phyloP scores from a whole-genome alignment of 2,113 vertebrate genomes.

The Aegithalos caudatus region DNA sequence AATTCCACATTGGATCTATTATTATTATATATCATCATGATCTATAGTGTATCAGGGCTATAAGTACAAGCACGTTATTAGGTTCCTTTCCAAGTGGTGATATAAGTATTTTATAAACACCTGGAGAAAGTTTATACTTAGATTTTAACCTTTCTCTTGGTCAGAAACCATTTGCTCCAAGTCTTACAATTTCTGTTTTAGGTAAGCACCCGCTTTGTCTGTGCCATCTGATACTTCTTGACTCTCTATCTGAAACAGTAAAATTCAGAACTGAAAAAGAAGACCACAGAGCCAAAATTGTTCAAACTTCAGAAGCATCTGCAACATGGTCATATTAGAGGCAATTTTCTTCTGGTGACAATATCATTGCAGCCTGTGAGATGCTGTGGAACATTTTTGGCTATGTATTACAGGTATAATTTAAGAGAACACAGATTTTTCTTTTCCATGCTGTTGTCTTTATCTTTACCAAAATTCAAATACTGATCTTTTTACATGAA shows the following conservation, averaged over 20 bases:
- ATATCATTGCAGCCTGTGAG: background rate
- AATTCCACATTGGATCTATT: background rate
- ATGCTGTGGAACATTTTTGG: background rate
- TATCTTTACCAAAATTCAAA: background rate
- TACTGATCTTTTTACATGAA: background rate
- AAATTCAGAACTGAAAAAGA: background rate
- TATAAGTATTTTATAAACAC: background rate
- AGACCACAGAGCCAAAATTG: background rate
- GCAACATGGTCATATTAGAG: background rate
- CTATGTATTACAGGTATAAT: background rate
- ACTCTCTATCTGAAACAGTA: background rate
- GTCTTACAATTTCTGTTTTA: background rate
- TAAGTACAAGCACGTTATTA: background rate
- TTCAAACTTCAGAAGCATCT: background rate
- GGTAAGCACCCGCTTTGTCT: background rate
- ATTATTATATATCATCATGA: background rate
- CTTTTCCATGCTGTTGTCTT: background rate
- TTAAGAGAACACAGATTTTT: background rate
- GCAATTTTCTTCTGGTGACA: background rate
- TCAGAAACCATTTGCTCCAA: background rate
- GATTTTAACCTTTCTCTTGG: background rate
- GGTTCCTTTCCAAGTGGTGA: background rate
- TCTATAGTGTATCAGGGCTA: background rate
- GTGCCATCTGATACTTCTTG: background rate
- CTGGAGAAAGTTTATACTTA: background rate